These are phyloP conservation scores for Gymnogyps californianus DNA, from an alignment of 2,113 vertebrate genomes.

Conservation along the genomic window DNA sequence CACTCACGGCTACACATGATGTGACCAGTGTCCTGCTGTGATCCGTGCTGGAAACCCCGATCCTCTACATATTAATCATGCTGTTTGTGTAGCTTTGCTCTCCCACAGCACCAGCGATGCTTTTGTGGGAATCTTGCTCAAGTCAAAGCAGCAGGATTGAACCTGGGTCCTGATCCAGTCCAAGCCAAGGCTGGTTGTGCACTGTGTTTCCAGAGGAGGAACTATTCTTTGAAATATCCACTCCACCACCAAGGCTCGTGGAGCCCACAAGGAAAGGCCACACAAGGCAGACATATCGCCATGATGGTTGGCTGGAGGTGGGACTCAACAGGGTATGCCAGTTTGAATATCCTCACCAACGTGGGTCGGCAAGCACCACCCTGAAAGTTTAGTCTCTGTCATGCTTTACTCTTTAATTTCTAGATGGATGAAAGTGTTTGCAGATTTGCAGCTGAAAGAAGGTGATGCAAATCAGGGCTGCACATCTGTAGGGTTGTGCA, in stretches of 20 bases:
- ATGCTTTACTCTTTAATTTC: not conserved
- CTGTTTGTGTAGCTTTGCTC: not conserved
- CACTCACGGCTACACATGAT: not conserved
- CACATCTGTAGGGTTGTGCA: not conserved
- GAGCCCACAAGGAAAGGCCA: not conserved
- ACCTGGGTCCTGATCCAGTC: not conserved
- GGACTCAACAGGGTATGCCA: not conserved
- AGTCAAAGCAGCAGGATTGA: not conserved
- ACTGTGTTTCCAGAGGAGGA: not conserved
- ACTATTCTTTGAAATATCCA: not conserved
- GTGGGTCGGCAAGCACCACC: not conserved
- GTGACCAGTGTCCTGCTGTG: not conserved
- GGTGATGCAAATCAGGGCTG: not conserved
- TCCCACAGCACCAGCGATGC: not conserved
- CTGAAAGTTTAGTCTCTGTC: not conserved
- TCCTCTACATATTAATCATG: not conserved
- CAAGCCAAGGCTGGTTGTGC: not conserved
- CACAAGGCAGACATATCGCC: fast-evolving
- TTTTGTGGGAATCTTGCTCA: not conserved
- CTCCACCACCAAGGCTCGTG: fast-evolving
- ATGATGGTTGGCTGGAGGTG: not conserved
- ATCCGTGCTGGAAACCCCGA: not conserved
- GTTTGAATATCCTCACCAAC: not conserved
- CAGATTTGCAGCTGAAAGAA: not conserved
- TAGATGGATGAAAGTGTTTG: not conserved